Percentiles rank a stretch among this genome's conserved stretches.
Conservation (phyloP, 2,888 invertebrate species). For the Halictus ligatus region DNA sequence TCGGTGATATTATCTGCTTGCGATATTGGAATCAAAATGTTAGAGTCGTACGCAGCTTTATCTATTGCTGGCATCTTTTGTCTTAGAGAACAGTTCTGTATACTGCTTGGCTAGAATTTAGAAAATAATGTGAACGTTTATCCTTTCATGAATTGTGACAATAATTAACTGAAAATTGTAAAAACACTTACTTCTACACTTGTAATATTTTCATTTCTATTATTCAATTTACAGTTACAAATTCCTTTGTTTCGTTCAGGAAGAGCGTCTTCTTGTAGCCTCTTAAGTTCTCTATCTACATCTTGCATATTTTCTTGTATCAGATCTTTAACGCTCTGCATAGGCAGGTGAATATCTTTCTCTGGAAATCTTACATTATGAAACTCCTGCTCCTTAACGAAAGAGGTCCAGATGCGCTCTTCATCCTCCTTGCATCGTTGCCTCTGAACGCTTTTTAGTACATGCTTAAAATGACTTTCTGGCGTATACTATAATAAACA, state of each 20-base stretch:
- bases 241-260: slow-evolving; percentile 47
- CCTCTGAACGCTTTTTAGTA: slow-evolving; percentile 78
- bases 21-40: slow-evolving; percentile 22
- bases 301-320: slow-evolving; percentile 67
- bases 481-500: slow-evolving; percentile 77
- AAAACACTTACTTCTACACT: slow-evolving; percentile 31
- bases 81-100: slow-evolving; percentile 13
- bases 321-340: slow-evolving; percentile 45
- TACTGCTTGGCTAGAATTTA: slow-evolving; percentile 33
- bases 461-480: slow-evolving; percentile 76
- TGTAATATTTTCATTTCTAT: background rate
- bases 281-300: slow-evolving; percentile 73
- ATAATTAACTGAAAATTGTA: background rate
- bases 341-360: slow-evolving; percentile 18
- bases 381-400: slow-evolving; percentile 72
- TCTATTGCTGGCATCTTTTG: slow-evolving; percentile 24
- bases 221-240: slow-evolving; percentile 7
- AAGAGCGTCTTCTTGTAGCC: slow-evolving; percentile 69
- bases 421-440: slow-evolving; percentile 75
- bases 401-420: slow-evolving; percentile 76
- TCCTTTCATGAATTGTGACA: background rate
- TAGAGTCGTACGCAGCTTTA: slow-evolving; percentile 3
- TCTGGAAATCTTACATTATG: slow-evolving; percentile 26
- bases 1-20: slow-evolving; percentile 53
- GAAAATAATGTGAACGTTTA: slow-evolving; percentile 11